Conservation (phyloP, 1,140 invertebrate species). For the Brachystomella parvula region DNA sequence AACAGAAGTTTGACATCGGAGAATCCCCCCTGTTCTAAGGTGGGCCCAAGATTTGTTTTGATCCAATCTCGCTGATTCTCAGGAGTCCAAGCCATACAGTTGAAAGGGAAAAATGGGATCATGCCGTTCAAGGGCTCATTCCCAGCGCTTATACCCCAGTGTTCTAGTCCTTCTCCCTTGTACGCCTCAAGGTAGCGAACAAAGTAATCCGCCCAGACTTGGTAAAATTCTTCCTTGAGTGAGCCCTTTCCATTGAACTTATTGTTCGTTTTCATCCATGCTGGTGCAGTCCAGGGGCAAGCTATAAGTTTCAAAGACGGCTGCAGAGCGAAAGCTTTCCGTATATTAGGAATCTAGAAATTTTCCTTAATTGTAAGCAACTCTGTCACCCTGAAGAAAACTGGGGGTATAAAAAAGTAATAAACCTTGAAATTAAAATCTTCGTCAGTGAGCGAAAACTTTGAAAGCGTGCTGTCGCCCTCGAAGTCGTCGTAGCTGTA, state of each 20-base stretch:
- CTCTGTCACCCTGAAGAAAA: background rate
- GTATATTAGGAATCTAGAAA: conserved; percentile 57
- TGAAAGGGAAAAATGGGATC: conserved; percentile 51
- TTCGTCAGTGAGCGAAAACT: conserved; percentile 58
- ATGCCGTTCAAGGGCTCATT: conserved; percentile 44
- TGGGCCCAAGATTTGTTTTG: conserved; percentile 58
- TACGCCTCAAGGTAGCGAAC: conserved; percentile 58
- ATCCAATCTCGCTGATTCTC: conserved; percentile 55
- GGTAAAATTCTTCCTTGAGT: conserved; percentile 62
- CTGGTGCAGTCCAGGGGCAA: conserved; percentile 73
- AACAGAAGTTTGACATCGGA: conserved; percentile 56
- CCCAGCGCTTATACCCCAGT: conserved; percentile 57
- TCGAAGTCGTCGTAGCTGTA: conserved; percentile 57
- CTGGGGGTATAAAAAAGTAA: background rate
- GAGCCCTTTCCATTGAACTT: conserved; percentile 48
- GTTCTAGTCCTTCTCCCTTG: conserved; percentile 45
- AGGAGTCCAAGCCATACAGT: conserved; percentile 66
- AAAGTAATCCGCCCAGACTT: conserved; percentile 71
- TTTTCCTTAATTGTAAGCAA: background rate
- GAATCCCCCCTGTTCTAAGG: conserved; percentile 50
- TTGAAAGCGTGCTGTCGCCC: conserved; percentile 53
- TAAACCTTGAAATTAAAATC: conserved; percentile 57
- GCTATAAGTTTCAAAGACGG: conserved; percentile 52
- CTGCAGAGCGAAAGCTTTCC: conserved; percentile 46
- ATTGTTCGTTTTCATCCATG: conserved; percentile 88